phyloP scores from a whole-genome alignment of 2,113 vertebrate species.

The Daubentonia madagascariensis region DNA sequence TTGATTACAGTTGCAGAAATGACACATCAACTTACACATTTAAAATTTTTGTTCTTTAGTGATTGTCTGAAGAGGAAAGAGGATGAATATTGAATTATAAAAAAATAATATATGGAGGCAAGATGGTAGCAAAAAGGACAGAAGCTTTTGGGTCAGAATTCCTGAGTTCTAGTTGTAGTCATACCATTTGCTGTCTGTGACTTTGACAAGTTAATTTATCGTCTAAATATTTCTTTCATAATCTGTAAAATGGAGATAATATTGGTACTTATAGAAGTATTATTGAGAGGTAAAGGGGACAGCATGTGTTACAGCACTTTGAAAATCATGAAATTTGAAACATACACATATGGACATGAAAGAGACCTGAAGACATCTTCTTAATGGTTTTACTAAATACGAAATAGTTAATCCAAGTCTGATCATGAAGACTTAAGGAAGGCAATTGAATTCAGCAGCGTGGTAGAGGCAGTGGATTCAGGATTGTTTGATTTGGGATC shows the following conservation, averaged over 20 bases:
- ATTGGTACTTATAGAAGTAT: background rate
- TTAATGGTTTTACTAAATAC: background rate
- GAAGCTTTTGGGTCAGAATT: background rate
- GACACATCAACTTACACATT: background rate
- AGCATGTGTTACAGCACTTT: background rate
- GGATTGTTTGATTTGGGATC: background rate
- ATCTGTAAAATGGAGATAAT: background rate
- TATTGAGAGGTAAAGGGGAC: background rate
- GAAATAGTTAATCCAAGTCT: background rate
- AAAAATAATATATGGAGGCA: background rate
- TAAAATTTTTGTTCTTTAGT: background rate
- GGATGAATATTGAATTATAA: background rate
- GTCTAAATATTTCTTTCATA: background rate
- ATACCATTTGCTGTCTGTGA: background rate
- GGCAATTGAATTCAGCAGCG: background rate
- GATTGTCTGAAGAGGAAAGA: background rate
- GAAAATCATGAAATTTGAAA: background rate
- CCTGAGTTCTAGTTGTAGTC: background rate
- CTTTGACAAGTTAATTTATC: conserved; percentile 17
- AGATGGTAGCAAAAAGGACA: background rate
- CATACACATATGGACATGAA: background rate
- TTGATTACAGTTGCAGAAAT: background rate
- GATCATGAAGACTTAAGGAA: background rate
- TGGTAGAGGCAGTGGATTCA: background rate
- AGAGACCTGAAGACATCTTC: background rate